Evolutionary conservation across 2,113 vertebrate genomes (phyloP).

Genomic region (Dipodomys ordii): DNA sequence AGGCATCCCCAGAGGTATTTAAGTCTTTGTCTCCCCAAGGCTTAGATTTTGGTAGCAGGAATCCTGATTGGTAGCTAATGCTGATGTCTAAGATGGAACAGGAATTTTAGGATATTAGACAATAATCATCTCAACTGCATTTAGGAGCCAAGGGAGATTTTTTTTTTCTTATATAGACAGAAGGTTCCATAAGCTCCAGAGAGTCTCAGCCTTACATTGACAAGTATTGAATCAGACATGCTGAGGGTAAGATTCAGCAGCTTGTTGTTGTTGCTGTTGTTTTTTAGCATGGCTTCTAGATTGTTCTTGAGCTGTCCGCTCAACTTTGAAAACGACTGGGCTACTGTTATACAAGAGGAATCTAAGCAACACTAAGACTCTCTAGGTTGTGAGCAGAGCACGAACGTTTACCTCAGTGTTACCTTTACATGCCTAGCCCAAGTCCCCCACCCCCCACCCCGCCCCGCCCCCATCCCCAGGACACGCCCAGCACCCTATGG

Average conservation of each 20-base stretch:
- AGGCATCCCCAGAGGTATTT: no score
- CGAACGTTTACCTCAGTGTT: not conserved
- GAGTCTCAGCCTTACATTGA: not conserved
- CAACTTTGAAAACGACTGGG: not conserved
- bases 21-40: no score
- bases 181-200: slow-evolving; percentile 6
- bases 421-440: not conserved
- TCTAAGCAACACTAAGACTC: not conserved
- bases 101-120: slow-evolving; percentile 1
- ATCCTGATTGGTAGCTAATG: no score
- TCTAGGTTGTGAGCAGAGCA: not conserved
- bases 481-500: not conserved
- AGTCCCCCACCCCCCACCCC: not conserved
- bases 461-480: not conserved
- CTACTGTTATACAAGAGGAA: not conserved
- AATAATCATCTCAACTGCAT: not conserved
- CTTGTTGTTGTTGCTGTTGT: no score
- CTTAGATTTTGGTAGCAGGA: no score
- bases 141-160: not conserved
- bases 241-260: no score
- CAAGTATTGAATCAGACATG: not conserved
- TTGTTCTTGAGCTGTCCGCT: not conserved
- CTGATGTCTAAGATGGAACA: not conserved
- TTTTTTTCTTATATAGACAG: not conserved
- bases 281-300: not conserved